Base-by-base conservation (phyloP, 1,140 invertebrate species). In the Eubasilissa regina region DNA sequence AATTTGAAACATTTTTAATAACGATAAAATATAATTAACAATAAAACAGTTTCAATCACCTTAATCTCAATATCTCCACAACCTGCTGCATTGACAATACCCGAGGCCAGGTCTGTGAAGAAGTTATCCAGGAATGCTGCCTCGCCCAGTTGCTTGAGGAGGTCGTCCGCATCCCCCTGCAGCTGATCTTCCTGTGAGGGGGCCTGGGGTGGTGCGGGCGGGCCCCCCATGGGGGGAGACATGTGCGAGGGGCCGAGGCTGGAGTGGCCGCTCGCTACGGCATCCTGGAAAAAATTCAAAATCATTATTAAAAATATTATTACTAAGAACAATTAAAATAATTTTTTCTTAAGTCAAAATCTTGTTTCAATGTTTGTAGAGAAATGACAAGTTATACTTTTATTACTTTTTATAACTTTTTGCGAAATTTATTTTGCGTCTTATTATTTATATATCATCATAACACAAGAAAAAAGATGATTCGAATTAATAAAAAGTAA, bases 101-200 rank as follows among this genome's bases (percentile, higher is more conserved):
- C 88, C 17, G 56, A 64, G 43, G 87, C 88, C 62, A 89, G 78
- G 75, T 89, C 88, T 53, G 89, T 89, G 80, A 89, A 88, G 82
- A 89, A 89, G 44, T 87, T 89, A 74, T 89, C 88, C 58, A 89
- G 87, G 80, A 93, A 93, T 4, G 91, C 91, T 3, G 92, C 91
- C 78, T 94, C 93, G 3, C 90, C 92, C 11, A 94, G 87, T 82
- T 94, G 93, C 82, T 94, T 93, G 74, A 94, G 91, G 70, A 94
- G 92, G 81, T 94, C 93, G 75, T 94, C 93, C 13, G 93, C 91
- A 81, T 93, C 92, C 21, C 86, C 86, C 84, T 84, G 93, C 92
- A 45, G 92, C 62, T 94, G 85, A 84, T 94, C 93, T 4, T 92
- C 91, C 17, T 53, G 64, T 3, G 84, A 77, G 87, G 87, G 66